Percentiles rank a stretch among this genome's conserved stretches.
Conservation (phyloP, 2,888 invertebrate species). For the Erpobdella octoculata region DNA sequence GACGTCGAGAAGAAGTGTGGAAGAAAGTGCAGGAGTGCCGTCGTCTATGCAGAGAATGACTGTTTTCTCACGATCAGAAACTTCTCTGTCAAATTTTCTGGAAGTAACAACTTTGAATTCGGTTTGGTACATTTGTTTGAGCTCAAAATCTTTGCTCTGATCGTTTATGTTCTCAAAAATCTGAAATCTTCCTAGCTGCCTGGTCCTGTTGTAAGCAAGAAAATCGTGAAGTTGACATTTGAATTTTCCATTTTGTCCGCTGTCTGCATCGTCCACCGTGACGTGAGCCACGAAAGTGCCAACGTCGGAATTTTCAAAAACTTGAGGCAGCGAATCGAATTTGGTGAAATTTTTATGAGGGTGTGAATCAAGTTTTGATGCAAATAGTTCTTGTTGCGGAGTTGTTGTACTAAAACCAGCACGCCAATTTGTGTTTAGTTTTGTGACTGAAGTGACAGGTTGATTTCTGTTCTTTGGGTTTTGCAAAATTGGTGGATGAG, state of each 20-base stretch:
- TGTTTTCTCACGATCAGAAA: slow-evolving; percentile 39
- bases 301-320: slow-evolving; percentile 25
- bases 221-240: slow-evolving; percentile 15
- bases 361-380: not conserved
- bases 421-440: not conserved
- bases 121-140: slow-evolving; percentile 41
- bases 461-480: not conserved
- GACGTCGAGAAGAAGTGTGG: slow-evolving; percentile 41
- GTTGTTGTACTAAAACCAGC: too few relatives aligned
- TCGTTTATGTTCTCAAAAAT: not conserved
- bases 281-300: slow-evolving; percentile 34
- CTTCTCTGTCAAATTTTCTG: slow-evolving; percentile 43
- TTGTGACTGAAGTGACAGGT: not conserved
- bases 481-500: not conserved
- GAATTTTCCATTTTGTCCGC: slow-evolving; percentile 30
- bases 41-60: slow-evolving; percentile 60
- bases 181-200: not conserved
- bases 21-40: slow-evolving; percentile 73
- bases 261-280: slow-evolving; percentile 31
- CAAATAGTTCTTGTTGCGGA: not conserved
- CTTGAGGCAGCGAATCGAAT: not conserved
- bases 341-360: not conserved
- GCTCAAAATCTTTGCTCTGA: slow-evolving; percentile 37
- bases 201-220: not conserved
- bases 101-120: slow-evolving; percentile 54